Evolutionary conservation across 2,113 vertebrate genomes (phyloP), one percentile per base, ranked within the genome.

Genomic region (Actinemys pallida): DNA sequence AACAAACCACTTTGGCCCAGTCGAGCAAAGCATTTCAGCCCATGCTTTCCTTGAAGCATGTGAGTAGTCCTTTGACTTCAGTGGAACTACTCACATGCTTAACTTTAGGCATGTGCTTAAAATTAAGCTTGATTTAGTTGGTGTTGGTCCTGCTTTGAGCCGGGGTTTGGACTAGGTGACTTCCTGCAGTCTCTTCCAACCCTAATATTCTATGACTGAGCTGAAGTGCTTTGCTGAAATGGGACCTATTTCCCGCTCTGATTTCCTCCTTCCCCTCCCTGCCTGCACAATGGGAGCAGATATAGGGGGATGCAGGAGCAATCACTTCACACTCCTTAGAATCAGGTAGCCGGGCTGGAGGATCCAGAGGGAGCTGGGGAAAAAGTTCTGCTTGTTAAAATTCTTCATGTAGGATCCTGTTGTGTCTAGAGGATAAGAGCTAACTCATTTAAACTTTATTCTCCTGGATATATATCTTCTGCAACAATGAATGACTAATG

Each of bases 221-320:
- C 24, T 91, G 52, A 92, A 93, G 24, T 11, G 50, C 69, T 83
- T 72, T 84, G 16, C 88, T 81, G 24, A 72, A 93, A 89, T 39
- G 75, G 22, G 8, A 24, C 27, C 35, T 19, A 8, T 20, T 92
- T 81, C 29, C 91, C 83, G 84, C 84, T 47, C 56, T 5, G 20
- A 0, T 12, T 81, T 95, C 95, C 53, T 11, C 2, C 87, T 39
- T 92, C 24, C 80, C 1, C 2, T 75, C n/a, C 82, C 88, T 89
- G 53, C 25, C 59, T 62, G 59, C 59, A 31, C 59, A 62, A 25
- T 83, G 83, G 42, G 42, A 93, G 31, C 50, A 90, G 50, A 59
- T 83, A 81, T 2, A 50, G 9, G 10, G 57, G 83, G 45, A 89
- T 35, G 13, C 27, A 72, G 39, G 87, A 94, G 35, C n/a, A 72